Evolutionary conservation across 2,888 invertebrate genomes (phyloP), one percentile per base, ranked within the genome.

Genomic region (Lithophane semibrunnea): DNA sequence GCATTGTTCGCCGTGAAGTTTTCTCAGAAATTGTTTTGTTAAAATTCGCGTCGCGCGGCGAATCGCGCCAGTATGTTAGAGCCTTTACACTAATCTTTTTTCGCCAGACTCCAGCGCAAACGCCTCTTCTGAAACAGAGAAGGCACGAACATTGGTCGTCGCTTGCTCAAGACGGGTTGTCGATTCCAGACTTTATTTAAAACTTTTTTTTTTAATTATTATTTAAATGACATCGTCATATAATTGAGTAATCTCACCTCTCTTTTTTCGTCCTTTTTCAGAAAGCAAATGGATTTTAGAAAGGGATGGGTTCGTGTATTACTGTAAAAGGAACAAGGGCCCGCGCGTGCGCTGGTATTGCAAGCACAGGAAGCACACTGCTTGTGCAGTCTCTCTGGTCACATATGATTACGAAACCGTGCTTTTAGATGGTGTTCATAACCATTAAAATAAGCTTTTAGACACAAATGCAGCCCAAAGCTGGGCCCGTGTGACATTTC

Each of bases 321-420:
- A 84, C 42, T 84, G 84, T 49, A 84, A 84, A 63, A 56, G 67
- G 24, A 65, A 67, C 2, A 70, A 13, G 0, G 47, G 75, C 0
- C 63, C 49, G 3, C 82, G 82, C 49, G 70, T 82, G 12, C 72
- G 85, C 54, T 84, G 84, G 84, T 84, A 84, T 37, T 84, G 84
- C 52, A 84, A 75, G n/a, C 5, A 61, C 0, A 70, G 84, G 18
- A 52, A 44, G 0, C 21, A n/a, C 3, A 70, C 69, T 9, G 60
- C 29, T 24, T 84, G 84, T 42, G 21, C 7, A 4, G 84, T 72
- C 13, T 61, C 69, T 2, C 0, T 84, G 3, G 52, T 84, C 7
- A 84, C 82, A 2, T 54, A 70, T 24, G 21, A 78, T 4, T 60
- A 66, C 16, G 21, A 44, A 37, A 61, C 52, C n/a, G 42, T 84